Evolutionary conservation across 2,888 invertebrate genomes (phyloP), one percentile per base, ranked within the genome.

Genomic region (Chelonus formosanus): DNA sequence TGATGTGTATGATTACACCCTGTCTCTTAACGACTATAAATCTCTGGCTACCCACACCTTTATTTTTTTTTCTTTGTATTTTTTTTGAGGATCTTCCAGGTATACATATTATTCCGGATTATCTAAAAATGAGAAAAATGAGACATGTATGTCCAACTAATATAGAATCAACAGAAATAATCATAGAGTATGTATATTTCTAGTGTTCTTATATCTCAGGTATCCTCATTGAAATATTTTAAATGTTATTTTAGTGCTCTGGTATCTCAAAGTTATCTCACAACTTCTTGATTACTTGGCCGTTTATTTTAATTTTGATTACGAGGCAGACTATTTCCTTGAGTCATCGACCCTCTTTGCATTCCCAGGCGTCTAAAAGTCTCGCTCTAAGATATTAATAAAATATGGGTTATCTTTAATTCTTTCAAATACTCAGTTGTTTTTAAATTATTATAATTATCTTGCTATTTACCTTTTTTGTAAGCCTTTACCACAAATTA

Each of bases 1-100:
- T 81, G 83, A 84, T 82, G 82, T 77, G 81, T 82, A 82, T 84
- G 84, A 84, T 84, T 84, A 83, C 82, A 82, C 79, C 80, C 80
- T 84, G 84, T 82, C 84, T 80, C 80, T 73, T 75, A 77, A 71
- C 75, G 76, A 77, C 81, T 78, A 83, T 84, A 84, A 84, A 84
- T 82, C 79, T 80, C 72, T 58, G 47, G 54, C 50, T 63, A 54
- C 62, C 63, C 56, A 61, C 66, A 45, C 64, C 64, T 63, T 58
- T 50, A 58, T 53, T 61, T 61, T 35, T 35, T 8, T 36, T 54
- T 63, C 35, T 43, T 55, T n/a, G n/a, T n/a, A n/a, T 32, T 47
- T 63, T 36, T 68, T 74, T 73, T 75, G 67, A 70, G 68, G 67
- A 65, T 70, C 65, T 73, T 70, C 67, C 73, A 74, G 71, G 69